Percentiles rank a stretch among this genome's conserved stretches.
Evolutionary conservation across 2,888 invertebrate genomes (phyloP).

Genomic region (Ethmia dodecea): DNA sequence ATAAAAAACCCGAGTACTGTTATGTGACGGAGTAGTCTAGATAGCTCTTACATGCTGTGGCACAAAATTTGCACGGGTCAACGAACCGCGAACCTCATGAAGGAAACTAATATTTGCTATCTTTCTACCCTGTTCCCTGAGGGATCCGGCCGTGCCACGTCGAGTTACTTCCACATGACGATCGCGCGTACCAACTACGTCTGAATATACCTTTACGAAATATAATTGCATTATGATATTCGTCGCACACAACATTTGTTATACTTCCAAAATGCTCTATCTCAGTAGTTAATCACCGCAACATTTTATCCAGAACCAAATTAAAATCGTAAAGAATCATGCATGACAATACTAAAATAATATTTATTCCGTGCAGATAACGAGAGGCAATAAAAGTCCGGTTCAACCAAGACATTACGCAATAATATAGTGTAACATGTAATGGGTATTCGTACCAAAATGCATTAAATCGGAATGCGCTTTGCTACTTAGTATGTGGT

Average conservation of each 20-base stretch:
- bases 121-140: constrained; percentile 60
- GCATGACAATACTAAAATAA: too few relatives aligned
- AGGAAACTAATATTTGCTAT: constrained; percentile 69
- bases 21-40: constrained; percentile 34
- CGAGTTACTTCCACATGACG: constrained; percentile 59
- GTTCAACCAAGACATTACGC: too few relatives aligned
- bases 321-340: too few relatives aligned
- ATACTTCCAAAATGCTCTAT: too few relatives aligned
- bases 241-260: too few relatives aligned
- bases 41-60: constrained; percentile 39
- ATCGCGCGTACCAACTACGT: constrained; percentile 28
- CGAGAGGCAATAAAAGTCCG: too few relatives aligned
- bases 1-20: constrained; percentile 29
- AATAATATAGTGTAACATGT: too few relatives aligned
- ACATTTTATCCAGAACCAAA: too few relatives aligned
- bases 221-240: too few relatives aligned
- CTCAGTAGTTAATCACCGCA: too few relatives aligned
- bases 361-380: too few relatives aligned
- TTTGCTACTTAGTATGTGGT: constrained; percentile 51
- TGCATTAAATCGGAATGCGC: constrained; percentile 28
- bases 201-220: background rate
- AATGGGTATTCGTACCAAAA: too few relatives aligned
- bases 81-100: constrained; percentile 58
- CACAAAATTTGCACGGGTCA: constrained; percentile 64
- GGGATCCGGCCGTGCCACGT: constrained; percentile 50